Conservation (phyloP, 2,888 invertebrate species). For the Philhelius pedissequus region DNA sequence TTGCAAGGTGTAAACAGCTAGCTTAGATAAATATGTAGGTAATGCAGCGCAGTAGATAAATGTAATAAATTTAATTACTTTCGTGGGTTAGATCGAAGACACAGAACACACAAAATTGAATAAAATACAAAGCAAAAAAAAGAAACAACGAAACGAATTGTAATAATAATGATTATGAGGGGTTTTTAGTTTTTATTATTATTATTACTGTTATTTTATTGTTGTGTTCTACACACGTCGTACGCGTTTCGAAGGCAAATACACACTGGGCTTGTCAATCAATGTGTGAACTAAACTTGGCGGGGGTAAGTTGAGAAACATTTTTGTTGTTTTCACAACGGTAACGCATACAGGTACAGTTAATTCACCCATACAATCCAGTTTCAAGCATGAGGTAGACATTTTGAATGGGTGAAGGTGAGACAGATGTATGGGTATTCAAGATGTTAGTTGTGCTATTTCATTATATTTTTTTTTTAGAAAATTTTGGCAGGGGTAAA, state of each 20-base stretch:
- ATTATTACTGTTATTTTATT: slow-evolving; percentile 67
- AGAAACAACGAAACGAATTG: slow-evolving; percentile 64
- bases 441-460: slow-evolving; percentile 5
- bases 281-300: slow-evolving; percentile 76
- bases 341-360: slow-evolving; percentile 40
- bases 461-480: background rate
- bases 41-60: slow-evolving; percentile 56
- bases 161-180: slow-evolving; percentile 69
- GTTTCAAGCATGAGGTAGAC: background rate
- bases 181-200: slow-evolving; percentile 69
- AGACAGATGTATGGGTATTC: background rate
- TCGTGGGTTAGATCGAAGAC: slow-evolving; percentile 26
- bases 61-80: slow-evolving; percentile 59
- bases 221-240: slow-evolving; percentile 76
- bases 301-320: slow-evolving; percentile 73
- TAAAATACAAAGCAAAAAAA: slow-evolving; percentile 14
- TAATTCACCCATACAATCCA: slow-evolving; percentile 3
- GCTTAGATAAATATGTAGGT: slow-evolving; percentile 42
- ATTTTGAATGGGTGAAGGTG: slow-evolving; percentile 14
- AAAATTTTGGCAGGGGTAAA: slow-evolving; percentile 59
- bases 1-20: slow-evolving; percentile 65
- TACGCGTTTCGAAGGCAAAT: slow-evolving; percentile 80
- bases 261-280: slow-evolving; percentile 79
- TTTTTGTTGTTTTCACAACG: slow-evolving; percentile 62
- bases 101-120: slow-evolving; percentile 24